Conservation (phyloP, 1,140 invertebrate species). For the Diabrotica virgifera region DNA sequence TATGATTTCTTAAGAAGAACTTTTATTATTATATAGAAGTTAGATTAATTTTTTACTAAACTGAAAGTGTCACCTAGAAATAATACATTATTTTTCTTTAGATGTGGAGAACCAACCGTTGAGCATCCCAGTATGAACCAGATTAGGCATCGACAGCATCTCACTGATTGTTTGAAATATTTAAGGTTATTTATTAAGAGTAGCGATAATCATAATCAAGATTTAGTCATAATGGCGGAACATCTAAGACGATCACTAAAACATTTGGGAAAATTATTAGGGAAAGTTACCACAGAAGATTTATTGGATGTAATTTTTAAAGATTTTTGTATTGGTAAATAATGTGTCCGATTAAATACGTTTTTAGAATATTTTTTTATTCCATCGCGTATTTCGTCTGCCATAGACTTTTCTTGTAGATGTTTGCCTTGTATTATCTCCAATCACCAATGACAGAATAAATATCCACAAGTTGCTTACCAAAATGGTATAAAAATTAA, state of each 20-base stretch:
- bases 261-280: slow-evolving; percentile 74
- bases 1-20: slow-evolving; percentile 5
- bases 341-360: slow-evolving; percentile 37
- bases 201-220: slow-evolving; percentile 46
- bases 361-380: no score
- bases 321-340: slow-evolving; percentile 88
- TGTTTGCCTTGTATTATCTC: no score
- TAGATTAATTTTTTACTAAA: not conserved
- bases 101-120: slow-evolving; percentile 61
- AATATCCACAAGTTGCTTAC: no score
- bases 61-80: not conserved
- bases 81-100: slow-evolving; percentile 44
- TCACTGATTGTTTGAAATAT: slow-evolving; percentile 55
- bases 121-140: slow-evolving; percentile 66
- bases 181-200: slow-evolving; percentile 54
- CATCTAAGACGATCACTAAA: slow-evolving; percentile 62
- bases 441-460: no score
- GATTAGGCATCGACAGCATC: slow-evolving; percentile 60
- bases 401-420: no score
- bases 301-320: slow-evolving; percentile 81
- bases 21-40: no score
- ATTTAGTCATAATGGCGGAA: slow-evolving; percentile 68
- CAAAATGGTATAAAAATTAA: no score
- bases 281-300: slow-evolving; percentile 71
- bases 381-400: no score